Conservation (phyloP, 2,888 invertebrate genomes). For the Platerodrilus igneus region DNA sequence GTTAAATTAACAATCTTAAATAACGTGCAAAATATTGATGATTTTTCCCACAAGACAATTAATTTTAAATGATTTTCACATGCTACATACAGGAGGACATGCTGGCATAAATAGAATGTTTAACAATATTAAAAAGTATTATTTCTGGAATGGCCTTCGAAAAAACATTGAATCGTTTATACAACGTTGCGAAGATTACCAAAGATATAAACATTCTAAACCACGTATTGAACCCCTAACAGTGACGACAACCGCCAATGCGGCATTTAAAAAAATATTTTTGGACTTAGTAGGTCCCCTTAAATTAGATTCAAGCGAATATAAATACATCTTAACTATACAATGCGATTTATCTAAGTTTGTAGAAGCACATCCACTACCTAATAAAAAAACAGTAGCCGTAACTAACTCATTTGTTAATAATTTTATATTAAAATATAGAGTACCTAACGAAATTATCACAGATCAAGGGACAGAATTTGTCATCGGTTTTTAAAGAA, state of each 20-base stretch:
- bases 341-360: conserved; percentile 21
- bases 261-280: conserved; percentile 23
- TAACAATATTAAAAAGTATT: conserved; percentile 6
- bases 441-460: conserved; percentile 19
- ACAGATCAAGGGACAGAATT: conserved; percentile 20
- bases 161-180: conserved; percentile 26
- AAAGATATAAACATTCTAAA: conserved; percentile 21
- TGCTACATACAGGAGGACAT: conserved; percentile 28
- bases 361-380: conserved; percentile 1
- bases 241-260: conserved; percentile 21
- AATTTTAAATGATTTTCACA: conserved; percentile 29
- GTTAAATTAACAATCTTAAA: no score
- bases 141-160: conserved; percentile 3
- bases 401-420: conserved; percentile 17
- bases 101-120: conserved; percentile 15
- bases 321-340: conserved; percentile 19
- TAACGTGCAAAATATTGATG: no score
- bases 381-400: conserved; percentile 3
- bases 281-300: conserved; percentile 20
- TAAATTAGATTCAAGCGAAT: conserved; percentile 6
- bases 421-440: conserved; percentile 24
- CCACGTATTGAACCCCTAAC: conserved; percentile 17
- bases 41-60: conserved; percentile 20
- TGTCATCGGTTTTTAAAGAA: conserved; percentile 15
- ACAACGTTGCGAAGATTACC: conserved; percentile 25